Conservation (phyloP, 2,888 invertebrate genomes). For the Cheilosia soror region DNA sequence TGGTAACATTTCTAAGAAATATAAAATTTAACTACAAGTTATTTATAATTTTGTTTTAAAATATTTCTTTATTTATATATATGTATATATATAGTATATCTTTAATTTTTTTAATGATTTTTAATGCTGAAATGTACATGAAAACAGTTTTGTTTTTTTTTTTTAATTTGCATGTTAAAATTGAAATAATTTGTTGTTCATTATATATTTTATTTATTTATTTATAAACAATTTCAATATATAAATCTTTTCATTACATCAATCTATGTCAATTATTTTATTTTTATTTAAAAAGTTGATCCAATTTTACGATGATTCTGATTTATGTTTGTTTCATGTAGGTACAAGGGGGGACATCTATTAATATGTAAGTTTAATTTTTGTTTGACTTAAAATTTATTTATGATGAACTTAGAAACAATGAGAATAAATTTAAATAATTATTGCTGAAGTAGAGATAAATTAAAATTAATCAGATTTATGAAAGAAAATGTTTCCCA, state of each 20-base stretch:
- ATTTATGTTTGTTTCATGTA: constrained; percentile 70
- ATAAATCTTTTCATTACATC: constrained; percentile 53
- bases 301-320: constrained; percentile 74
- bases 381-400: constrained; percentile 9
- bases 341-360: constrained; percentile 67
- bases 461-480: neutral
- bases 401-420: neutral
- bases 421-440: constrained; percentile 40
- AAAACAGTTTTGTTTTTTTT: constrained; percentile 39
- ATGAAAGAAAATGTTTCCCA: constrained; percentile 49
- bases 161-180: constrained; percentile 36
- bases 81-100: no score
- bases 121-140: constrained; percentile 57
- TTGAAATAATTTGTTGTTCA: constrained; percentile 34
- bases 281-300: constrained; percentile 64
- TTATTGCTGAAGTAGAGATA: constrained; percentile 4
- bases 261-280: constrained; percentile 44
- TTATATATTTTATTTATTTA: constrained; percentile 33
- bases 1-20: constrained; percentile 74
- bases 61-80: constrained; percentile 2
- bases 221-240: constrained; percentile 66
- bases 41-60: constrained; percentile 25
- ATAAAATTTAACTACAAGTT: constrained; percentile 72
- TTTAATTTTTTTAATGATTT: constrained; percentile 21
- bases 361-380: constrained; percentile 21